A percentile compares a stretch with the other conserved stretches of the same genome.
These are phyloP conservation scores for Octonoba sinensis DNA, from an alignment of 2,888 invertebrate species.

Conservation along the genomic window DNA sequence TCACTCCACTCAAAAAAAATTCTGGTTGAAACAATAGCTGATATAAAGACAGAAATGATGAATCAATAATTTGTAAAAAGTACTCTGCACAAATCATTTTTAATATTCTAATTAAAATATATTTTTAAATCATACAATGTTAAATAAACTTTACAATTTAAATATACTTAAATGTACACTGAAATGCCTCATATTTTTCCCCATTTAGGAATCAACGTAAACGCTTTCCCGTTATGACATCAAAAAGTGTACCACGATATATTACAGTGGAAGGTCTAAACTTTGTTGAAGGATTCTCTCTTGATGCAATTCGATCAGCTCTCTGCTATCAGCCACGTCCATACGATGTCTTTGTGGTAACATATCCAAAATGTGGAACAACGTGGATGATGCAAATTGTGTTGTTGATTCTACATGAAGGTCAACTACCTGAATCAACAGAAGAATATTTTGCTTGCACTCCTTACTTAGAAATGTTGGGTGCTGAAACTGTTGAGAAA, in stretches of 20 bases:
- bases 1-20: too few species aligned
- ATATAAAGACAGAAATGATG: too few species aligned
- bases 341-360: slow-evolving; percentile 58
- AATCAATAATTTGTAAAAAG: too few species aligned
- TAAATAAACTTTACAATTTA: too few species aligned
- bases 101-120: too few species aligned
- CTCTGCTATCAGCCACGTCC: slow-evolving; percentile 56
- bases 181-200: neutral
- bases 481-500: slow-evolving; percentile 50
- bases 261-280: slow-evolving; percentile 57
- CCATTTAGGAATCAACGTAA: neutral
- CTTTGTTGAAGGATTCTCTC: slow-evolving; percentile 53
- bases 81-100: too few species aligned
- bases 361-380: slow-evolving; percentile 63
- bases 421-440: slow-evolving; percentile 47
- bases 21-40: too few species aligned
- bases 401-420: slow-evolving; percentile 51
- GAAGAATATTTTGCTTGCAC: slow-evolving; percentile 55
- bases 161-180: neutral
- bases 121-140: too few species aligned
- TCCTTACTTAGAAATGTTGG: slow-evolving; percentile 54
- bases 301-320: slow-evolving; percentile 38
- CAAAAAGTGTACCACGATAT: slow-evolving; percentile 28
- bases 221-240: slow-evolving; percentile 7
- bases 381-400: slow-evolving; percentile 64